Evolutionary conservation across 2,888 invertebrate genomes (phyloP).

Genomic region (Brenthis daphne): DNA sequence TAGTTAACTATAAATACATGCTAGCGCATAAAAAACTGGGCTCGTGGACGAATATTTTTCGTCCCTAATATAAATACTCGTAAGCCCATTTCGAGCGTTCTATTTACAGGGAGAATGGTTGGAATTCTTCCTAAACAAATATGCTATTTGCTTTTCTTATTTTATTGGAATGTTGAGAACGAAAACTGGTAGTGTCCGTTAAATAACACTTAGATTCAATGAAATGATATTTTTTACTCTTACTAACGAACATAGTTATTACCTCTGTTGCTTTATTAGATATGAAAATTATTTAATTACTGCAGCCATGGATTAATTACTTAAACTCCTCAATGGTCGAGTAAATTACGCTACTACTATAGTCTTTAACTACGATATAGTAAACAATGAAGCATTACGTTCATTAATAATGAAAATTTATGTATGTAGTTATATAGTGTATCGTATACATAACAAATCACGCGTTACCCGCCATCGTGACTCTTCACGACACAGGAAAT

Average conservation of each 20-base stretch:
- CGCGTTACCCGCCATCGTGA: constrained; percentile 31
- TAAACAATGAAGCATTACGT: not conserved
- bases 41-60: constrained; percentile 5
- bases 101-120: constrained; percentile 14
- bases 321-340: not conserved
- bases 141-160: constrained; percentile 9
- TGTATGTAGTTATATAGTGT: constrained; percentile 19
- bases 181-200: not conserved
- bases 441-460: constrained; percentile 37
- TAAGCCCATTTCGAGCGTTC: constrained; percentile 11
- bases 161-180: not conserved
- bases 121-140: constrained; percentile 23
- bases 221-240: too few relatives aligned
- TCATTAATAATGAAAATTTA: constrained; percentile 11
- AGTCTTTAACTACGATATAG: not conserved
- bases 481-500: constrained; percentile 34
- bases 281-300: too few relatives aligned
- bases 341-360: not conserved
- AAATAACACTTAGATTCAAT: too few relatives aligned
- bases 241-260: too few relatives aligned
- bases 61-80: constrained; percentile 13
- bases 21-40: not conserved
- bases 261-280: too few relatives aligned
- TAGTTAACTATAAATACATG: not conserved
- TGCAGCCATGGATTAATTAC: not conserved